A percentile compares a stretch with the other conserved stretches of the same genome.
These are phyloP conservation scores for Latrodectus hesperus DNA, from an alignment of 2,888 invertebrate species.

Conservation along the genomic window DNA sequence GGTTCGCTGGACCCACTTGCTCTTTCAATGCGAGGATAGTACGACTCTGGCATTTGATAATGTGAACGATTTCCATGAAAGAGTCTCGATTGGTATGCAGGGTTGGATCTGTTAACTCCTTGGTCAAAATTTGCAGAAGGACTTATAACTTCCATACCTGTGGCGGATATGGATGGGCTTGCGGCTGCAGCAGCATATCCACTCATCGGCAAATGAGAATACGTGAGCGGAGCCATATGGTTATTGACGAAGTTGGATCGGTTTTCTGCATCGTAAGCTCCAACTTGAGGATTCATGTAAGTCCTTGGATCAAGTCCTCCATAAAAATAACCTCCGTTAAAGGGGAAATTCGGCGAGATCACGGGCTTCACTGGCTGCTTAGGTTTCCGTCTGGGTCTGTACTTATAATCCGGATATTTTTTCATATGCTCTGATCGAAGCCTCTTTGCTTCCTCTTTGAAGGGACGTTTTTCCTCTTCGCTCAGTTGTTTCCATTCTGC, in stretches of 20 bases:
- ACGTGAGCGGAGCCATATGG: not conserved
- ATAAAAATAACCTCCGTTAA: not conserved
- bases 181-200: not conserved
- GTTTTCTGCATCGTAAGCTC: slow-evolving; percentile 14
- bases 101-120: not conserved
- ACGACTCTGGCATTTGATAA: not conserved
- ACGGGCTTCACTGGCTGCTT: slow-evolving; percentile 42
- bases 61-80: not conserved
- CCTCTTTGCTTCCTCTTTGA: slow-evolving; percentile 77
- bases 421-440: slow-evolving; percentile 77
- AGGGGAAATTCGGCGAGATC: slow-evolving; percentile 7
- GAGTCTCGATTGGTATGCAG: not conserved
- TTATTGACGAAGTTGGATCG: not conserved
- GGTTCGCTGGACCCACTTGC: not conserved
- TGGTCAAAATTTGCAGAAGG: not conserved
- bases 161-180: not conserved
- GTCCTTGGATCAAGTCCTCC: slow-evolving; percentile 17
- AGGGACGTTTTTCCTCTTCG: slow-evolving; percentile 76
- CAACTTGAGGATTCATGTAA: slow-evolving; percentile 26
- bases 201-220: not conserved
- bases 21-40: not conserved
- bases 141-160: no score
- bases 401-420: slow-evolving; percentile 77
- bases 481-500: slow-evolving; percentile 76
- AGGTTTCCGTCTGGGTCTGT: slow-evolving; percentile 72